Evolutionary conservation across 2,797 vertebrate genomes (phyloP).

Genomic region (Phalanger gymnotis): DNA sequence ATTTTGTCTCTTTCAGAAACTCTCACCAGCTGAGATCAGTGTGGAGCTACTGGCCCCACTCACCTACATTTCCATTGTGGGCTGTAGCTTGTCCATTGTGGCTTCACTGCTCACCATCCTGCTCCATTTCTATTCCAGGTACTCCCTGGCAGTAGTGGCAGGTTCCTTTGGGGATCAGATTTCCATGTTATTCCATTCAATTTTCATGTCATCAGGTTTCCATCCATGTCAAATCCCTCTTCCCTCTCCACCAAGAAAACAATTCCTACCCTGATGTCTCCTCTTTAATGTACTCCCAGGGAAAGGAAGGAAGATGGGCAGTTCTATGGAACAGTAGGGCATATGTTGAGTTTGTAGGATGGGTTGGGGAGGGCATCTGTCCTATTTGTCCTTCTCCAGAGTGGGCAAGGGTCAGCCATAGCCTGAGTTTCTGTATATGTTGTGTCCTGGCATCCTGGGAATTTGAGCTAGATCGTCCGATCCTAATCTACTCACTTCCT

Average conservation of each 20-base stretch:
- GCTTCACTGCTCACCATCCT: conserved; percentile 70
- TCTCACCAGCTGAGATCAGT: conserved; percentile 12
- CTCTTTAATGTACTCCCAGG: neutral
- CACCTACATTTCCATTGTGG: conserved; percentile 71
- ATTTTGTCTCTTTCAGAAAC: conserved; percentile 48
- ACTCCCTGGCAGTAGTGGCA: rapidly evolving
- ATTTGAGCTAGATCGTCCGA: neutral
- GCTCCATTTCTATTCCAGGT: conserved; percentile 73
- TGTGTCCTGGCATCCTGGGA: neutral
- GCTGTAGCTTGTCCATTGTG: conserved; percentile 76
- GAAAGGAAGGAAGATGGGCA: neutral
- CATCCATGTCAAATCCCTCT: neutral
- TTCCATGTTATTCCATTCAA: neutral
- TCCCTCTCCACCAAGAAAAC: neutral
- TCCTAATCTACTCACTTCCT: neutral
- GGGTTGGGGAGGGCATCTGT: neutral
- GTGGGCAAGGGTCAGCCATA: neutral
- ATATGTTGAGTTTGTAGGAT: neutral
- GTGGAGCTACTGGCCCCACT: conserved; percentile 57
- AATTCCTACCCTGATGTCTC: neutral
- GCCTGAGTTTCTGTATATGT: neutral
- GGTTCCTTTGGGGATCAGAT: neutral
- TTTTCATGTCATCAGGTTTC: neutral
- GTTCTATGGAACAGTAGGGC: neutral
- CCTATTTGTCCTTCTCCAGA: neutral